Evolutionary conservation across 2,888 invertebrate species (phyloP).

Genomic region (Xestia ashworthii): DNA sequence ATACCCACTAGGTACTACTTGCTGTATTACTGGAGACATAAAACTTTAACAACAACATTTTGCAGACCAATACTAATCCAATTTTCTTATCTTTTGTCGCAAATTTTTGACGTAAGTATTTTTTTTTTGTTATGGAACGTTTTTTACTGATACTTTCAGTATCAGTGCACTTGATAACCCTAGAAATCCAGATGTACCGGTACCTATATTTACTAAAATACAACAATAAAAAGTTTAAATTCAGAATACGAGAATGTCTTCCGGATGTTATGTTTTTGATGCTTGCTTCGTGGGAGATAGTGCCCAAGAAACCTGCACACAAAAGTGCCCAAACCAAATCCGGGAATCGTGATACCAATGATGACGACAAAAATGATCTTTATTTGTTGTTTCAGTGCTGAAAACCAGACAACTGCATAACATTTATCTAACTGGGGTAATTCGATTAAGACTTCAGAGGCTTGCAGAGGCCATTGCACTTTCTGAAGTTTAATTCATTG

Average conservation of each 20-base stretch:
- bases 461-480: background rate
- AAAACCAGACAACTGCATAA: background rate
- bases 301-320: background rate
- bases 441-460: background rate
- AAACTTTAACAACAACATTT: background rate
- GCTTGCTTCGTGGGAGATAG: background rate
- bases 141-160: background rate
- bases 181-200: background rate
- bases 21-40: too few species aligned
- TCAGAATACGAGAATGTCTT: background rate
- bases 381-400: background rate
- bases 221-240: background rate
- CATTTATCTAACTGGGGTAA: background rate
- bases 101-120: too few species aligned
- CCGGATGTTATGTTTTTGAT: background rate
- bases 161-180: constrained; percentile 10
- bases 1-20: too few species aligned
- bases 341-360: background rate
- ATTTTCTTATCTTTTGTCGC: constrained; percentile 5
- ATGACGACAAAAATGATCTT: background rate
- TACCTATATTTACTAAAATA: background rate
- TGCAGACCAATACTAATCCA: background rate
- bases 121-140: background rate
- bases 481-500: background rate
- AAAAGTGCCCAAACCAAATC: background rate